Evolutionary conservation across 2,888 invertebrate genomes (phyloP).

Genomic region (Leptopilina myrica): DNA sequence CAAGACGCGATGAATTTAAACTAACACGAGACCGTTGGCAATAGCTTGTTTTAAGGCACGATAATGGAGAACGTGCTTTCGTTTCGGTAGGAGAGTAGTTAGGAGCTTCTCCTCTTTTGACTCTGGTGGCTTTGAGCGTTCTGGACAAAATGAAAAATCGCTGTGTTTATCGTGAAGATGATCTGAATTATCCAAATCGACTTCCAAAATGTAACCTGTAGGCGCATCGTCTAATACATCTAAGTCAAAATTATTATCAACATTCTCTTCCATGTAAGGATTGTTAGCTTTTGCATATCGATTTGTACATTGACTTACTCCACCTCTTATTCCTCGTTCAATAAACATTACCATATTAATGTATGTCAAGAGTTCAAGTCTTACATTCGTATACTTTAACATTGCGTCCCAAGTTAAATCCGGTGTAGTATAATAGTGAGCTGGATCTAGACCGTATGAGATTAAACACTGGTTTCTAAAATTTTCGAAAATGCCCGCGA

Average conservation of each 20-base stretch:
- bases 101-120: constrained; percentile 58
- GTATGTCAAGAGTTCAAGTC: constrained; percentile 20
- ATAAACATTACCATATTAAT: constrained; percentile 25
- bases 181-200: constrained; percentile 38
- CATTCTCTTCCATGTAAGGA: not conserved
- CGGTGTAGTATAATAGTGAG: constrained; percentile 47
- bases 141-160: constrained; percentile 57
- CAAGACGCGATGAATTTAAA: constrained; percentile 63
- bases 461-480: constrained; percentile 48
- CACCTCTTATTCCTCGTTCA: constrained; percentile 15
- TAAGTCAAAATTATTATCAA: not conserved
- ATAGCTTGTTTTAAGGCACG: constrained; percentile 65
- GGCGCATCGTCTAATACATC: not conserved
- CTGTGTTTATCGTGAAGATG: constrained; percentile 33
- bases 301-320: too few relatives aligned
- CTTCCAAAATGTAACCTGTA: constrained; percentile 37
- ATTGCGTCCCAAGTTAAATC: constrained; percentile 51
- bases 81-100: constrained; percentile 59
- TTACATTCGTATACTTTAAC: constrained; percentile 49
- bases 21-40: constrained; percentile 52
- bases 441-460: constrained; percentile 42
- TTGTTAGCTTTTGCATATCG: constrained; percentile 53
- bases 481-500: constrained; percentile 47
- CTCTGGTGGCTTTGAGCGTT: constrained; percentile 55
- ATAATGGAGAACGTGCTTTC: constrained; percentile 25